phyloP scores from a whole-genome alignment of 2,113 vertebrate genomes.

The Sphyrna mokarran region DNA sequence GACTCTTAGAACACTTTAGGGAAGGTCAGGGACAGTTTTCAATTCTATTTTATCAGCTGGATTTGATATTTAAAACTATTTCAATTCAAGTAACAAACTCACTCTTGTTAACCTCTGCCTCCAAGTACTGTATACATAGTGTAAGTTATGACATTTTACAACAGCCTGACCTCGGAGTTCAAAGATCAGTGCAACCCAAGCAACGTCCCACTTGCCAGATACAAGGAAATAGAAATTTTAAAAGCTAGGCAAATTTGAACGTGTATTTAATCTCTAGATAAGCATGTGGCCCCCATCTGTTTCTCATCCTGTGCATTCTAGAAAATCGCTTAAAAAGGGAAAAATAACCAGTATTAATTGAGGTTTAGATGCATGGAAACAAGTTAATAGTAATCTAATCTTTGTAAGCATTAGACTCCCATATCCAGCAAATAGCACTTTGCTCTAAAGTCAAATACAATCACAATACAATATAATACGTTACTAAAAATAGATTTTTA shows the following conservation, averaged over 20 bases:
- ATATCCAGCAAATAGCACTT: constrained; percentile 38
- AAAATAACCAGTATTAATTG: background rate
- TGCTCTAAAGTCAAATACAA: constrained; percentile 36
- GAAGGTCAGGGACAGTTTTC: constrained; percentile 42
- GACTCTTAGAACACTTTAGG: constrained; percentile 42
- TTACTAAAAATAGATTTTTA: constrained; percentile 39
- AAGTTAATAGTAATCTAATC: background rate
- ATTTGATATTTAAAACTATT: constrained; percentile 39
- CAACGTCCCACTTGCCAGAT: constrained; percentile 43
- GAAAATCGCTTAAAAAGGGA: background rate
- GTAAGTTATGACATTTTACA: background rate
- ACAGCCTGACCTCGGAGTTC: constrained; percentile 45
- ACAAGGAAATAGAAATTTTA: constrained; percentile 43
- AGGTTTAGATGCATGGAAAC: background rate
- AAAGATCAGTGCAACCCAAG: constrained; percentile 43
- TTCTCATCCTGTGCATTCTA: background rate
- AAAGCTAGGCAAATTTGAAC: constrained; percentile 38
- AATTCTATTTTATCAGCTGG: constrained; percentile 43
- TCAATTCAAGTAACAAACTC: constrained; percentile 39
- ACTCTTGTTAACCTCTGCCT: constrained; percentile 44
- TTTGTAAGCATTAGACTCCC: background rate
- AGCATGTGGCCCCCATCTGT: constrained; percentile 38
- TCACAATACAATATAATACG: constrained; percentile 31
- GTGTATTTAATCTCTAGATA: constrained; percentile 39
- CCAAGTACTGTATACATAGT: background rate